phyloP scores from a whole-genome alignment of 2,888 invertebrate genomes.

The Pinctada fucata region DNA sequence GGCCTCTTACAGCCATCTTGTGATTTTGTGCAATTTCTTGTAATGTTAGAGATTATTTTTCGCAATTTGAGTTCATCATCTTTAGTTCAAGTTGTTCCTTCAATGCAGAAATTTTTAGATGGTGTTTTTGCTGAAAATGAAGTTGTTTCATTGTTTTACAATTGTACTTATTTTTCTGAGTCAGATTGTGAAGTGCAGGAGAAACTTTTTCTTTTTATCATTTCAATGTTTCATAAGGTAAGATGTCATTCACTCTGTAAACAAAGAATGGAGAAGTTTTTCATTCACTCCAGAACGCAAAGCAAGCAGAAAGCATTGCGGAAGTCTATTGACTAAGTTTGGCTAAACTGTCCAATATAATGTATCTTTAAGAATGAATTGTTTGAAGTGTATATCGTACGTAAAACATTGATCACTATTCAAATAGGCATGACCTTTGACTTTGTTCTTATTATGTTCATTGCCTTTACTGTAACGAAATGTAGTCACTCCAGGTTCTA shows the following conservation, averaged over 20 bases:
- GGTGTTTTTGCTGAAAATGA: constrained; percentile 1
- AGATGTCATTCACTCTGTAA: constrained; percentile 20
- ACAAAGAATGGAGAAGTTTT: constrained; percentile 14
- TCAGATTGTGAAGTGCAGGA: constrained; percentile 1
- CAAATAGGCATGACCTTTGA: no score
- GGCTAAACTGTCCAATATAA: no score
- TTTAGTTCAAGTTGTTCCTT: no score
- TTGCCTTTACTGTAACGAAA: no score
- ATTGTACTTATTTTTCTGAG: constrained; percentile 1
- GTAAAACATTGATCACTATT: no score
- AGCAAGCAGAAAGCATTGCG: constrained; percentile 19
- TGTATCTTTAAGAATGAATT: no score
- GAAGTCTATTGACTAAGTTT: constrained; percentile 5
- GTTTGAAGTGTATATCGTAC: no score
- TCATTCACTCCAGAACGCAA: neutral
- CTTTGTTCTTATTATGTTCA: no score
- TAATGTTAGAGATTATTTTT: constrained; percentile 7
- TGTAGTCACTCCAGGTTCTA: no score
- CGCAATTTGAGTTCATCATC: neutral
- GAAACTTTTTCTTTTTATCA: neutral
- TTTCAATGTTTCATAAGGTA: constrained; percentile 10
- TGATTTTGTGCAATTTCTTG: constrained; percentile 19
- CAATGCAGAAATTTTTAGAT: constrained; percentile 17
- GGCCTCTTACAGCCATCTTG: neutral
- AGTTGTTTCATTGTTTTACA: constrained; percentile 6